Percentiles rank a stretch among this genome's conserved stretches.
phyloP scores from a whole-genome alignment of 2,797 vertebrate species.

The Bovichtus variegatus region DNA sequence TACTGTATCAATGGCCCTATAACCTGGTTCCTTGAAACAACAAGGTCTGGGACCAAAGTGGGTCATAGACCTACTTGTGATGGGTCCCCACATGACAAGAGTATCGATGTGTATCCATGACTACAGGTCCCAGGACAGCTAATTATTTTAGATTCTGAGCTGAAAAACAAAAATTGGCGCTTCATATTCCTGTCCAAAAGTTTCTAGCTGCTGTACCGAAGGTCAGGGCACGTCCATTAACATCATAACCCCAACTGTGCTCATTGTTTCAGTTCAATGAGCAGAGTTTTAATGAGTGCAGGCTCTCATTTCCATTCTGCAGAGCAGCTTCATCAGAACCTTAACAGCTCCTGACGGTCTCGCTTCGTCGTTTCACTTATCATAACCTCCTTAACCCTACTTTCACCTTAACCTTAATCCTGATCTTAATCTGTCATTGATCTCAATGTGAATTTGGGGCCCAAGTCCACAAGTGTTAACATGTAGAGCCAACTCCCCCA shows the following conservation, averaged over 20 bases:
- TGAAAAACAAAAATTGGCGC: slow-evolving; percentile 38
- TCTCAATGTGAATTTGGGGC: slow-evolving; percentile 28
- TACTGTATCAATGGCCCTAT: slow-evolving; percentile 4
- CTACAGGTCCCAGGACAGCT: slow-evolving; percentile 48
- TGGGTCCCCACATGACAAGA: slow-evolving; percentile 22
- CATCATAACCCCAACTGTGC: slow-evolving; percentile 21
- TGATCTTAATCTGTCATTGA: slow-evolving; percentile 66
- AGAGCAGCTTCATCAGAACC: slow-evolving; percentile 27
- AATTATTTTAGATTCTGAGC: slow-evolving; percentile 40
- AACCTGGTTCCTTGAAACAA: slow-evolving; percentile 41
- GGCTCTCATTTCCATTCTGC: slow-evolving; percentile 48
- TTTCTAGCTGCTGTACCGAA: slow-evolving; percentile 37
- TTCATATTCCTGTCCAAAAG: slow-evolving; percentile 31
- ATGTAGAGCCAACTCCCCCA: slow-evolving; percentile 3
- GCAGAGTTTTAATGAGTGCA: slow-evolving; percentile 24
- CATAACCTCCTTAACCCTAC: slow-evolving; percentile 50
- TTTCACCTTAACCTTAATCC: slow-evolving; percentile 61
- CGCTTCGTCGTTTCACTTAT: slow-evolving; percentile 29
- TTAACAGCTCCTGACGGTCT: slow-evolving; percentile 24
- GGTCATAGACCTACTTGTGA: slow-evolving; percentile 52
- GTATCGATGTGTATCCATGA: slow-evolving; percentile 46
- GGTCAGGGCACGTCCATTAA: slow-evolving; percentile 35
- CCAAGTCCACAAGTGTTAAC: slow-evolving; percentile 24
- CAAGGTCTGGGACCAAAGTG: slow-evolving; percentile 45
- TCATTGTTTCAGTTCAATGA: slow-evolving; percentile 38